phyloP scores from a whole-genome alignment of 2,888 invertebrate genomes.

The Pollenia griseotomentosa region DNA sequence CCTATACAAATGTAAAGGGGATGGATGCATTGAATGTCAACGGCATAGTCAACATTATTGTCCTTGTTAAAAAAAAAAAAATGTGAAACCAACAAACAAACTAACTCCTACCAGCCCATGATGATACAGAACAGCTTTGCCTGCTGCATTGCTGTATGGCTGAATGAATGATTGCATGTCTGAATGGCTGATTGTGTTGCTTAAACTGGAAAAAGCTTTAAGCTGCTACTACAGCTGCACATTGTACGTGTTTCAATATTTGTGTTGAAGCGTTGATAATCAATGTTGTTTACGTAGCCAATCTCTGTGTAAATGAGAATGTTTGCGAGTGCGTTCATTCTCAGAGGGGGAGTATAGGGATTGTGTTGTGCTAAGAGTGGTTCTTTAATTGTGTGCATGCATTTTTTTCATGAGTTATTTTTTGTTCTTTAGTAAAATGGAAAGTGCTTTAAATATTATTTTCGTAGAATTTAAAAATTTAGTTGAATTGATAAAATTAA shows the following conservation, averaged over 20 bases:
- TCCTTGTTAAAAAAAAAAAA: conserved; percentile 3
- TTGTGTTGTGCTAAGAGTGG: conserved; percentile 5
- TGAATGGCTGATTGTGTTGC: conserved; percentile 49
- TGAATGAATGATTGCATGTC: conserved; percentile 49
- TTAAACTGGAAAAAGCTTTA: conserved; percentile 55
- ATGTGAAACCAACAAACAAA: background rate
- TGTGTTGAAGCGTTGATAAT: conserved; percentile 70
- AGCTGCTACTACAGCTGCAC: conserved; percentile 49
- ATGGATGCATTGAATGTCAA: conserved; percentile 23
- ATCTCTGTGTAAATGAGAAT: conserved; percentile 45
- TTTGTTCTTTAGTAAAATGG: no score
- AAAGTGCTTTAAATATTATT: background rate
- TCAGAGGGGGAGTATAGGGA: background rate
- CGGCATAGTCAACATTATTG: background rate
- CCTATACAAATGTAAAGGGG: conserved; percentile 27
- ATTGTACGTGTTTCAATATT: conserved; percentile 62
- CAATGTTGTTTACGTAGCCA: conserved; percentile 68
- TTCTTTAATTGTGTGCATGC: conserved; percentile 35
- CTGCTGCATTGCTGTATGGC: conserved; percentile 36
- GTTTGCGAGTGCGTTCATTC: background rate
- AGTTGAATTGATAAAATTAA: no score
- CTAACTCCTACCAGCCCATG: background rate
- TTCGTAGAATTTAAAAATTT: no score
- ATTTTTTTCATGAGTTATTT: conserved; percentile 4
- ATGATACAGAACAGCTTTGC: conserved; percentile 18